Evolutionary conservation across 2,888 invertebrate species (phyloP).

Genomic region (Apodemia zela): DNA sequence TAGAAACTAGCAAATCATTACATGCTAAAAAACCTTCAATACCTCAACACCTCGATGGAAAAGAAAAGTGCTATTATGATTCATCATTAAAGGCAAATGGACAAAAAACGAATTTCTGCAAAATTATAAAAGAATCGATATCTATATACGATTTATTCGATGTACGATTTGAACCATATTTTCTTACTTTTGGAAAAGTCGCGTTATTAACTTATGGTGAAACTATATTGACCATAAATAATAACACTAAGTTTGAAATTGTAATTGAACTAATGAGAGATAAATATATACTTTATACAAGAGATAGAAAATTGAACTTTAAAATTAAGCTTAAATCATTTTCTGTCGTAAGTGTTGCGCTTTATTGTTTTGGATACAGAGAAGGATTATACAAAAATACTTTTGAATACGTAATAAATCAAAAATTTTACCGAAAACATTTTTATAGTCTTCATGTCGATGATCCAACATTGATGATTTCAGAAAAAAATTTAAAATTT

Average conservation of each 20-base stretch:
- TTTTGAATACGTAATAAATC: constrained; percentile 56
- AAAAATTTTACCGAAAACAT: constrained; percentile 52
- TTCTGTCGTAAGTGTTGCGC: constrained; percentile 38
- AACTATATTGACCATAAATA: constrained; percentile 48
- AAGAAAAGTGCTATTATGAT: constrained; percentile 42
- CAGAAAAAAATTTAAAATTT: constrained; percentile 59
- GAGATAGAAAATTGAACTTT: constrained; percentile 40
- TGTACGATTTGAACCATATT: constrained; percentile 48
- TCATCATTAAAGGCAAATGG: constrained; percentile 28
- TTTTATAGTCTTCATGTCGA: constrained; percentile 51
- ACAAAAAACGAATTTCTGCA: constrained; percentile 44
- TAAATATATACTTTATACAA: constrained; percentile 48
- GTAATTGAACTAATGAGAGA: constrained; percentile 44
- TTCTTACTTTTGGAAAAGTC: constrained; percentile 59
- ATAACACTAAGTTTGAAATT: constrained; percentile 52
- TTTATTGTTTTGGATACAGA: constrained; percentile 48
- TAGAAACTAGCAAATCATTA: constrained; percentile 43
- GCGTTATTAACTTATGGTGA: constrained; percentile 52
- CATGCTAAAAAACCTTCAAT: constrained; percentile 35
- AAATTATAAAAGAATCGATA: constrained; percentile 35
- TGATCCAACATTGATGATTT: constrained; percentile 49
- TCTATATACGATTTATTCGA: constrained; percentile 50
- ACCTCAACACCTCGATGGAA: constrained; percentile 41
- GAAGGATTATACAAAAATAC: constrained; percentile 48
- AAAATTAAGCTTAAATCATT: constrained; percentile 47